Evolutionary conservation across 1,140 invertebrate species (phyloP).

Genomic region (Nymphalis io): DNA sequence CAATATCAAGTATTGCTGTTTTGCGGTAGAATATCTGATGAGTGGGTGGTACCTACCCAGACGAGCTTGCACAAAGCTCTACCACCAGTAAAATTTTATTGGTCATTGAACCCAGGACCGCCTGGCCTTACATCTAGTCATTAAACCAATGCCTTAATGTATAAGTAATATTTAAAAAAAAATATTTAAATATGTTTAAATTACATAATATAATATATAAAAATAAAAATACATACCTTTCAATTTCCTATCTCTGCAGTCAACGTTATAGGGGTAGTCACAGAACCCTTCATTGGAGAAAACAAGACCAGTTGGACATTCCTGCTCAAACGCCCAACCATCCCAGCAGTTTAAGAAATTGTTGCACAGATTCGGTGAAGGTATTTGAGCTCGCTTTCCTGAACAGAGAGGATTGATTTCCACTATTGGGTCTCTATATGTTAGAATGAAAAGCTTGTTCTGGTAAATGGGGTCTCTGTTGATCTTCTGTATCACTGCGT

Average conservation of each 20-base stretch:
- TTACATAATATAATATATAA: too few species aligned
- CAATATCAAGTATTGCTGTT: too few species aligned
- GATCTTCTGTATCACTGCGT: slow-evolving; percentile 63
- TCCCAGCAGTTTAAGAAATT: slow-evolving; percentile 88
- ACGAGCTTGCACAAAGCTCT: too few species aligned
- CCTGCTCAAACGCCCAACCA: slow-evolving; percentile 83
- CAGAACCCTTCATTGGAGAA: slow-evolving; percentile 84
- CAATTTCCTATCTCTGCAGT: slow-evolving; percentile 81
- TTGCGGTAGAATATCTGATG: too few species aligned
- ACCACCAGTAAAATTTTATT: too few species aligned
- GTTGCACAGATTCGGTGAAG: slow-evolving; percentile 82
- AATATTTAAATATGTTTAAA: too few species aligned
- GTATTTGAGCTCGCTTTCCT: slow-evolving; percentile 82
- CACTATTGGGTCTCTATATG: slow-evolving; percentile 51
- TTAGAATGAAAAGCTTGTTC: slow-evolving; percentile 57
- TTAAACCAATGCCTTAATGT: too few species aligned
- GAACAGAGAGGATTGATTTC: slow-evolving; percentile 57
- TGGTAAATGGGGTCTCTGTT: slow-evolving; percentile 62
- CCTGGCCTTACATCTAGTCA: too few species aligned
- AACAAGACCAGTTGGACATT: slow-evolving; percentile 83
- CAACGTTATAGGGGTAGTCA: slow-evolving; percentile 84
- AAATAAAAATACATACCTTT: slow-evolving; percentile 51
- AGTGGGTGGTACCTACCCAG: too few species aligned
- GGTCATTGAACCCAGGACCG: too few species aligned
- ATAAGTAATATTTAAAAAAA: too few species aligned